Evolutionary conservation across 2,113 vertebrate genomes (phyloP).

Genomic region (Hemiprocne comata): DNA sequence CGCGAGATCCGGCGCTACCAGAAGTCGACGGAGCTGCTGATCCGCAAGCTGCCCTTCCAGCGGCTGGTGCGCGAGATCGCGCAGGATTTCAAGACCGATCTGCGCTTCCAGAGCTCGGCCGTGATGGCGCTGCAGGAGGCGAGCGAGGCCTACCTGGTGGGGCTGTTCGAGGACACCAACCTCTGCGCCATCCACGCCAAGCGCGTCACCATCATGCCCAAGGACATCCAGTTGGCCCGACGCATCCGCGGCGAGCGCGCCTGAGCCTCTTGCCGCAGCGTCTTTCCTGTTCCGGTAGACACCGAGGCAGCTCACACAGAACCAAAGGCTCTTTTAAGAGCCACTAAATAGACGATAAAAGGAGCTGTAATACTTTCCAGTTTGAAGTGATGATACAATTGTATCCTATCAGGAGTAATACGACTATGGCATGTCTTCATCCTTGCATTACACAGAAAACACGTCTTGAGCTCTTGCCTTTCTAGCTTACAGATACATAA

Average conservation of each 20-base stretch:
- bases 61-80: constrained; percentile 74
- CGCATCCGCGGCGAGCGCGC: constrained; percentile 70
- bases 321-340: too few species aligned
- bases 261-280: neutral
- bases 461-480: too few species aligned
- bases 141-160: constrained; percentile 73
- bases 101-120: constrained; percentile 74
- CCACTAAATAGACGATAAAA: too few species aligned
- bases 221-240: constrained; percentile 74
- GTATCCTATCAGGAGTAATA: too few species aligned
- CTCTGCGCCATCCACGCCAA: constrained; percentile 87
- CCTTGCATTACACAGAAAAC: too few species aligned
- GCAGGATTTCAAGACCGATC: constrained; percentile 73
- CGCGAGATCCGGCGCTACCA: constrained; percentile 79
- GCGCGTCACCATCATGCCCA: constrained; percentile 86
- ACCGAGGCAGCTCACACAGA: too few species aligned
- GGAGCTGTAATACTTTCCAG: too few species aligned
- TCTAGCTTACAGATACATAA: too few species aligned
- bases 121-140: constrained; percentile 73
- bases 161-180: constrained; percentile 84
- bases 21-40: constrained; percentile 83
- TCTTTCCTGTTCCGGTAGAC: too few species aligned
- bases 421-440: too few species aligned
- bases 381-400: too few species aligned
- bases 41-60: constrained; percentile 84